A percentile compares a stretch with the other conserved stretches of the same genome.
phyloP scores from a whole-genome alignment of 2,113 vertebrate genomes.

The Myrmophylax atrothorax region DNA sequence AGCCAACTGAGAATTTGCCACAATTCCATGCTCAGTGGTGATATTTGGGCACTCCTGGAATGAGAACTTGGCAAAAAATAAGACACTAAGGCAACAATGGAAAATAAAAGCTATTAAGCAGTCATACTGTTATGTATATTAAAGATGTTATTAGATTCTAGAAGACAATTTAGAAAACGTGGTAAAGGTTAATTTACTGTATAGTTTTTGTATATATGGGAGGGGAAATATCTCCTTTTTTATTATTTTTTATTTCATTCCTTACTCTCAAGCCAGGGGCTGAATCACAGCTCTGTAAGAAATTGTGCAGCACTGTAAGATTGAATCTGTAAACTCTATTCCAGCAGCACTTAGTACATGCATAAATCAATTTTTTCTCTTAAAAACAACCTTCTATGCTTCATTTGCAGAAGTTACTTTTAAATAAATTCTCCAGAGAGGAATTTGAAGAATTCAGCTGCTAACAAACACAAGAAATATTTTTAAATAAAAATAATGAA shows the following conservation, averaged over 20 bases:
- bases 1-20: neutral
- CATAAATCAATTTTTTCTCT: conserved; percentile 16
- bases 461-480: neutral
- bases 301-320: neutral
- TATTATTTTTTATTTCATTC: neutral
- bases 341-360: neutral
- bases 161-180: neutral
- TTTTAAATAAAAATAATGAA: neutral
- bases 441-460: neutral
- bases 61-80: neutral
- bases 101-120: neutral
- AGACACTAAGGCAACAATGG: neutral
- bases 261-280: neutral
- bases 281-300: conserved; percentile 20
- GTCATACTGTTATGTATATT: neutral
- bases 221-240: neutral
- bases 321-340: conserved; percentile 12
- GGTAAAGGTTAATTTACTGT: neutral
- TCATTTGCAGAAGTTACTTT: neutral
- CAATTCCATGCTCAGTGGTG: accelerated
- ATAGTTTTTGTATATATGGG: neutral
- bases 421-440: neutral
- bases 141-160: neutral
- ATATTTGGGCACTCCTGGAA: neutral
- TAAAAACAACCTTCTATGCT: neutral